Conservation (phyloP, 2,797 vertebrate genomes). For the Fringilla coelebs region DNA sequence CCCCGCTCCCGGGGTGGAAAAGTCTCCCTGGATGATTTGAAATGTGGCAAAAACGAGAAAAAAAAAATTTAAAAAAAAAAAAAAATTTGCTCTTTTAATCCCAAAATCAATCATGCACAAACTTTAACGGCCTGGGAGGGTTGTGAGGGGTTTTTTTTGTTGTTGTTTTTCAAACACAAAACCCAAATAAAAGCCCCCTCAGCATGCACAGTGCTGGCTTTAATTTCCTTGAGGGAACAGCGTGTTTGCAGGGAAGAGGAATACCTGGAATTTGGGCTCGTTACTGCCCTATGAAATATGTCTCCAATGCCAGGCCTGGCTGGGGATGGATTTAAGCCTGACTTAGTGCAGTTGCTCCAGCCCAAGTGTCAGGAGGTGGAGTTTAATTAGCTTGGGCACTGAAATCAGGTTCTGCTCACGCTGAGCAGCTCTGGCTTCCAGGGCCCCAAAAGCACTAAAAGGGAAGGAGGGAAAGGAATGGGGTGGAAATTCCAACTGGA, state of each 20-base stretch:
- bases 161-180: neutral
- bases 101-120: conserved; percentile 43
- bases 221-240: conserved; percentile 65
- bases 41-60: neutral
- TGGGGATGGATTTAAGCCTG: neutral
- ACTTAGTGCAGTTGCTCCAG: neutral
- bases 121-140: neutral
- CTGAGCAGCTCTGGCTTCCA: neutral
- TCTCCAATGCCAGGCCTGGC: neutral
- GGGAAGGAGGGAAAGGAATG: neutral
- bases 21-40: conserved; percentile 10
- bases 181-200: neutral
- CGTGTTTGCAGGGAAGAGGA: conserved; percentile 6
- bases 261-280: conserved; percentile 45
- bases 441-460: neutral
- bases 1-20: neutral
- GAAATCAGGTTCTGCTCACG: neutral
- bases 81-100: conserved; percentile 12
- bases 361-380: neutral
- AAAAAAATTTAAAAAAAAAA: neutral
- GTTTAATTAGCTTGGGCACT: neutral
- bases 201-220: conserved; percentile 19
- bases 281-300: conserved; percentile 40
- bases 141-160: neutral
- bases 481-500: neutral